These are phyloP conservation scores for Prolemur simus DNA, from an alignment of 2,113 vertebrate species.

Conservation along the genomic window DNA sequence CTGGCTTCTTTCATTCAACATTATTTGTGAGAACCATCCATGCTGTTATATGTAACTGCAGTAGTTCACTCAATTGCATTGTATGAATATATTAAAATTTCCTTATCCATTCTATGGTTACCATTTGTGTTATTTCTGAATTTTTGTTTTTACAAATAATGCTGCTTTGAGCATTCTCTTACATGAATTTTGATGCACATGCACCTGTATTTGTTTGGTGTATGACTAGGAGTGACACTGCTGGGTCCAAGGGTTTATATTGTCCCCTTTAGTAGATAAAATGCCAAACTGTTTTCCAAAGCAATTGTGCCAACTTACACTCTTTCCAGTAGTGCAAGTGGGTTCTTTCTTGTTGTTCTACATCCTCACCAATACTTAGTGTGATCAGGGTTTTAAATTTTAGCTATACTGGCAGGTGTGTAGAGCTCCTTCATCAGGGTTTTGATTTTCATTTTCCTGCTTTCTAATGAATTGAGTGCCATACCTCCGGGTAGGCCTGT, in stretches of 20 bases:
- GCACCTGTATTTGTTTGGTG: neutral
- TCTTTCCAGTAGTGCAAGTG: neutral
- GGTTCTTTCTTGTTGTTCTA: neutral
- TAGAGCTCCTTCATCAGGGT: neutral
- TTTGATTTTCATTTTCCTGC: neutral
- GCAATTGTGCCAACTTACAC: too few relatives aligned
- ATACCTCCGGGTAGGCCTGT: neutral
- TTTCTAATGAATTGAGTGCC: neutral
- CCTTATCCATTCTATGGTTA: neutral
- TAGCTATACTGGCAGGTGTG: neutral
- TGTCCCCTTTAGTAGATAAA: neutral
- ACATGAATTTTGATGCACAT: neutral
- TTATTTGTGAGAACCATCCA: neutral
- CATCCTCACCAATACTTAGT: neutral
- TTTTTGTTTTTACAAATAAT: neutral
- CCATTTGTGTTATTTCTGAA: neutral
- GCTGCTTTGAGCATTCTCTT: neutral
- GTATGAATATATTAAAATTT: neutral
- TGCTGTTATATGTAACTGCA: neutral
- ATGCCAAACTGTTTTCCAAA: neutral
- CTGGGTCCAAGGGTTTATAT: neutral
- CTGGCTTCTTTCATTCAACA: neutral
- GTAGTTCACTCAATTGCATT: neutral
- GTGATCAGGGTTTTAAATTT: neutral
- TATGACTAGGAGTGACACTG: neutral